Evolutionary conservation across 2,113 vertebrate species (phyloP), one percentile per base, ranked within the genome.

Genomic region (Callocephalon fimbriatum): DNA sequence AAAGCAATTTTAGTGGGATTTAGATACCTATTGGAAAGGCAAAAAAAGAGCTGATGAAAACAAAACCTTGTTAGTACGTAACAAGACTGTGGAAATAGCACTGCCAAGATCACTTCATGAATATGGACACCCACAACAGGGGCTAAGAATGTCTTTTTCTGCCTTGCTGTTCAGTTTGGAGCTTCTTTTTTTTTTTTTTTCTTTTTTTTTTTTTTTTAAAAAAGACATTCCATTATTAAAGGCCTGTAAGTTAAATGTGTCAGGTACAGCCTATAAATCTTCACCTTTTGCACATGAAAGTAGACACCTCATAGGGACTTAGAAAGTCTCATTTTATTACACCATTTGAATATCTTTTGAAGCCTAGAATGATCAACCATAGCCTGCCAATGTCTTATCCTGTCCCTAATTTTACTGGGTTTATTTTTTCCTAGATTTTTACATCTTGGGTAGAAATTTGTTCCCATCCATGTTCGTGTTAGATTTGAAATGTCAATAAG

Each of bases 21-120:
- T 85, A 62, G 91, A 85, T 85, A 58, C 6, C 92, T 40, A 82
- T 32, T 87, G n/a, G 62, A 84, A 94, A 91, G 50, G n/a, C 37
- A 48, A 93, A 66, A 59, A 94, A 94, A 67, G 12, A 81, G 9
- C n/a, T 71, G 86, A 73, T 80, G 9, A 93, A 91, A 95, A 93
- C 27, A 89, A 66, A 66, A 21, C 15, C 10, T 22, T 58, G 23
- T 72, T 87, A 23, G 20, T 31, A 68, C 44, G 15, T 75, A 91
- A 42, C 50, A 94, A 85, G 53, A 75, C 26, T 27, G 4, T 66
- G 42, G 75, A 92, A 91, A 94, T 37, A 66, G 11, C 42, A 58
- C 37, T 50, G 21, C 23, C 45, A 51, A 66, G 37, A 79, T 70
- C 18, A 40, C 17, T 76, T 85, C 56, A 56, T 65, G 29, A 94